These are phyloP conservation scores for Chiloscyllium punctatum DNA, from an alignment of 2,797 vertebrate species.

Conservation along the genomic window DNA sequence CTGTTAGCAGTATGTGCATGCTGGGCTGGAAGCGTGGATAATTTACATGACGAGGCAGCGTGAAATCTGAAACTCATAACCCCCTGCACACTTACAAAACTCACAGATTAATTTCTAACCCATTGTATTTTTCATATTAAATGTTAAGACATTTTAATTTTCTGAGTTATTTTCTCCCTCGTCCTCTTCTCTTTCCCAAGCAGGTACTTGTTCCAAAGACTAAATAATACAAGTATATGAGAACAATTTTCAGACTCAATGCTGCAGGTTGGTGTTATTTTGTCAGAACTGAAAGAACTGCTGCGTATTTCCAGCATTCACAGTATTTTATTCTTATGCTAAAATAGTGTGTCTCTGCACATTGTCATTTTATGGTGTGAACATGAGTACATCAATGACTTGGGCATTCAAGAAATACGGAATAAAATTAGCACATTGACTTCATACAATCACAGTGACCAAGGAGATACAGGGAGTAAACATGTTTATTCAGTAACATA, in stretches of 20 bases:
- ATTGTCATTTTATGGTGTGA: neutral
- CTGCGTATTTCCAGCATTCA: neutral
- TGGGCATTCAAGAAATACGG: neutral
- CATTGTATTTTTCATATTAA: neutral
- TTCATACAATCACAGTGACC: neutral
- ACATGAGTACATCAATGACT: neutral
- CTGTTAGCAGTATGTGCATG: no score
- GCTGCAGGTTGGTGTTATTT: neutral
- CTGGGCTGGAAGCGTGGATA: no score
- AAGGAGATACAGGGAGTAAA: neutral
- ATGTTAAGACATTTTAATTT: neutral
- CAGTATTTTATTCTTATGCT: neutral
- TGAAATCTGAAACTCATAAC: no score
- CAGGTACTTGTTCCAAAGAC: neutral
- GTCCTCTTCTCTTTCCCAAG: neutral
- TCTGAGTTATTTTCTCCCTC: neutral
- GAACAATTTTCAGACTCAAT: neutral
- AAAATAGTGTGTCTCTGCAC: neutral
- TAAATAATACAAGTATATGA: neutral
- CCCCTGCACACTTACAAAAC: no score
- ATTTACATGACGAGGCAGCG: no score
- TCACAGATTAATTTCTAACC: no score
- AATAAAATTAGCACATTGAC: neutral
- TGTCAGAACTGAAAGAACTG: neutral
- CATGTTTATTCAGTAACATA: neutral